Evolutionary conservation across 2,113 vertebrate genomes (phyloP).

Genomic region (Myodes glareolus): DNA sequence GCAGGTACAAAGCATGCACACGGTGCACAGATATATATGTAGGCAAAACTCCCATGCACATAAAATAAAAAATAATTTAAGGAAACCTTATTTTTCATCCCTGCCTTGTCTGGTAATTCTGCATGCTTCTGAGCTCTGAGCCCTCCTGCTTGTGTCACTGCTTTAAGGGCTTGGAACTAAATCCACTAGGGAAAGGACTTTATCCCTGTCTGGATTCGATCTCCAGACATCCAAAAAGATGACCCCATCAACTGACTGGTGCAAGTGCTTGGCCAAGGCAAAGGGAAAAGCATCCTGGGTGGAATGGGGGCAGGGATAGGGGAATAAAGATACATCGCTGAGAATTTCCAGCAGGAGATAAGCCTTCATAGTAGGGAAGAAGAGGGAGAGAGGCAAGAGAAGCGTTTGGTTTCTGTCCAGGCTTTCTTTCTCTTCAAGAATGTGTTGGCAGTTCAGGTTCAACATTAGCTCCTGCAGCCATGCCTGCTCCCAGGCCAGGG

Average conservation of each 20-base stretch:
- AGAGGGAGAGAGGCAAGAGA: neutral
- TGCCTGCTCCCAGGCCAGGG: neutral
- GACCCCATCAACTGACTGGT: neutral
- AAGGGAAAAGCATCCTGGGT: neutral
- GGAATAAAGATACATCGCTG: neutral
- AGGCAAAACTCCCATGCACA: neutral
- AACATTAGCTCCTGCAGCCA: constrained; percentile 36
- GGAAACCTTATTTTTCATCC: neutral
- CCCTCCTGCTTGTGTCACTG: neutral
- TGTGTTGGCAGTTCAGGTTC: constrained; percentile 1
- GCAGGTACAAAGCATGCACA: neutral
- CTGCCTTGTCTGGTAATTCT: neutral
- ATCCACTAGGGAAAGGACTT: constrained; percentile 23
- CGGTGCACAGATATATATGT: neutral
- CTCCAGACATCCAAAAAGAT: constrained; percentile 42
- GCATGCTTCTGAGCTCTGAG: neutral
- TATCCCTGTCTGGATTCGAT: constrained; percentile 23
- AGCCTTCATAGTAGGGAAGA: neutral
- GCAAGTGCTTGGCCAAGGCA: neutral
- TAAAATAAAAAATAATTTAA: neutral
- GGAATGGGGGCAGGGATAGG: neutral
- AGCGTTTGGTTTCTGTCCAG: neutral
- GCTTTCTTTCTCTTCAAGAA: neutral
- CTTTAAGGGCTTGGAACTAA: neutral
- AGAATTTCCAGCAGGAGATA: neutral